Conservation (phyloP, 2,113 vertebrate species). For the Centrocercus urophasianus region DNA sequence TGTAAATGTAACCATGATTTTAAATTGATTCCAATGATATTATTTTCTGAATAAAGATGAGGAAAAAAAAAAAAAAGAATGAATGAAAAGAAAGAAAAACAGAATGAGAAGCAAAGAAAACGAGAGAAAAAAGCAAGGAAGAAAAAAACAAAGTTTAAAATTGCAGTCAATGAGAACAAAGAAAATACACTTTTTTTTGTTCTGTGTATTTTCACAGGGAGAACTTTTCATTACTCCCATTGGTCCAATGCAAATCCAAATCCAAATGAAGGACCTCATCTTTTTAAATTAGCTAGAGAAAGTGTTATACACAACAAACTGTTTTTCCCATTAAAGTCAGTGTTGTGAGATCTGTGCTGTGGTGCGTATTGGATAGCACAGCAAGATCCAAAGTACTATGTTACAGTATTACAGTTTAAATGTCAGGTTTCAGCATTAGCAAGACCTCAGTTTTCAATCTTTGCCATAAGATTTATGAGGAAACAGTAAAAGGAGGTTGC, state of each 20-base stretch:
- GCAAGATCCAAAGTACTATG: not conserved
- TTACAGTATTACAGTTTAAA: not conserved
- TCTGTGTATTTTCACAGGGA: not conserved
- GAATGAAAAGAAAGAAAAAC: too few relatives aligned
- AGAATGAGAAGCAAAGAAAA: too few relatives aligned
- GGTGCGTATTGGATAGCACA: slow-evolving; percentile 46
- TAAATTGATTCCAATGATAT: not conserved
- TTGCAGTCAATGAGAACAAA: not conserved
- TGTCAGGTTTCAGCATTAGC: not conserved
- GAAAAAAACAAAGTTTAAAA: not conserved
- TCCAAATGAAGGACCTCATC: slow-evolving; percentile 27
- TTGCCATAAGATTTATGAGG: not conserved
- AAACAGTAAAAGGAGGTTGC: not conserved
- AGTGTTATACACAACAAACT: not conserved
- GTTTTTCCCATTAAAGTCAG: not conserved
- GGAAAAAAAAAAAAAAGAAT: not conserved
- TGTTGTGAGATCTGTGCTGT: slow-evolving; percentile 1
- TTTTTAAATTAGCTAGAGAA: slow-evolving; percentile 47
- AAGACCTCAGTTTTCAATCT: not conserved
- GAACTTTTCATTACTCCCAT: slow-evolving; percentile 3
- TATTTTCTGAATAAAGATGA: not conserved
- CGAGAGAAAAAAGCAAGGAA: too few relatives aligned
- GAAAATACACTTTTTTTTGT: not conserved
- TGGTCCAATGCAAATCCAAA: slow-evolving; percentile 32
- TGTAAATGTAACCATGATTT: not conserved